phyloP scores from a whole-genome alignment of 1,140 invertebrate genomes.

The Drosophila arawakana region DNA sequence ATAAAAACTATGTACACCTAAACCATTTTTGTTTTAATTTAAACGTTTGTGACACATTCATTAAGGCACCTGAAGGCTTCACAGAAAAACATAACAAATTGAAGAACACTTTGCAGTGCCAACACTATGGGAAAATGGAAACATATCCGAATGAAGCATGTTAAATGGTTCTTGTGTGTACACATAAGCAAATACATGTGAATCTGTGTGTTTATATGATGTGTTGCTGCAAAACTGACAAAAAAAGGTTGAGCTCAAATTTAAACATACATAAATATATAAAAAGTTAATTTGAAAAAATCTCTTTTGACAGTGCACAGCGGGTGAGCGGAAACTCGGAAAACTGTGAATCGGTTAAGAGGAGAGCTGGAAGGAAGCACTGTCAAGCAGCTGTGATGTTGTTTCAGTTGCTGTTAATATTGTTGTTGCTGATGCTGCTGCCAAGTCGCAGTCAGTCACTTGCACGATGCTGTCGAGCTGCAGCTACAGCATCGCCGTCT shows the following conservation, averaged over 20 bases:
- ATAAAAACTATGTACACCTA: no score
- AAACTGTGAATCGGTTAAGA: neutral
- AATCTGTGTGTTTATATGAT: conserved; percentile 20
- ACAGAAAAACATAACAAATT: conserved; percentile 53
- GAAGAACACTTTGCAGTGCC: conserved; percentile 44
- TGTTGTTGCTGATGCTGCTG: conserved; percentile 40
- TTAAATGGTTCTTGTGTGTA: conserved; percentile 1
- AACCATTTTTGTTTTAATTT: conserved; percentile 27
- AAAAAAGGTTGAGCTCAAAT: conserved; percentile 61
- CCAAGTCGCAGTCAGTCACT: conserved; percentile 78
- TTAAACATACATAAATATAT: conserved; percentile 82
- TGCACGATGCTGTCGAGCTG: conserved; percentile 70
- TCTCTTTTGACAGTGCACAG: conserved; percentile 76
- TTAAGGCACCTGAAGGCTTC: conserved; percentile 48
- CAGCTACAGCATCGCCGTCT: conserved; percentile 45
- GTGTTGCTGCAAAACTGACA: conserved; percentile 41
- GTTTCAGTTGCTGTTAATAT: conserved; percentile 30
- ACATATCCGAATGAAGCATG: conserved; percentile 3
- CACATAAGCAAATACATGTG: conserved; percentile 7
- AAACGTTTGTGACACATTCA: conserved; percentile 72
- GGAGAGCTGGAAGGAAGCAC: neutral
- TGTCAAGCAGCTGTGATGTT: conserved; percentile 9
- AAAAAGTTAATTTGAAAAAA: conserved; percentile 83
- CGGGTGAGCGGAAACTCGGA: conserved; percentile 23
- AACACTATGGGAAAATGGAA: conserved; percentile 21